Conservation (phyloP, 2,113 vertebrate genomes). For the Odontesthes bonariensis region DNA sequence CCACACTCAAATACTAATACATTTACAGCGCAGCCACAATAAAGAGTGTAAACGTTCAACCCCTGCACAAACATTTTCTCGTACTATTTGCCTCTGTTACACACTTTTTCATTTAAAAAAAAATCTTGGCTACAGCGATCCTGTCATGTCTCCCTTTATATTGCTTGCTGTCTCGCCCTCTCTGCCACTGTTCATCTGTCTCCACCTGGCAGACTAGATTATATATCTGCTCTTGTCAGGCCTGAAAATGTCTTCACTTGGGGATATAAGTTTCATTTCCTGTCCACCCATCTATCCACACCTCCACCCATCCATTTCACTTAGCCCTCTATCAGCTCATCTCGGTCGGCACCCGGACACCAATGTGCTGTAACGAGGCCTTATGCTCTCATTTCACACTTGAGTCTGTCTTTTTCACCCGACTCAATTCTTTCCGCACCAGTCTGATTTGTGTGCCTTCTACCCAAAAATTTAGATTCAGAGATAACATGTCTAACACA, state of each 20-base stretch:
- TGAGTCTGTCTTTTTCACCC: conserved; percentile 7
- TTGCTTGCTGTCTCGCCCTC: conserved; percentile 34
- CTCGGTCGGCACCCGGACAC: conserved; percentile 16
- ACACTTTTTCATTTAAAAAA: conserved; percentile 57
- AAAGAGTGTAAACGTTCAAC: background rate
- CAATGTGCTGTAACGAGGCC: conserved; percentile 2
- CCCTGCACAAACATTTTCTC: conserved; percentile 9
- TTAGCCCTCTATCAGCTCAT: conserved; percentile 32
- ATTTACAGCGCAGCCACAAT: background rate
- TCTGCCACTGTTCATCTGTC: conserved; percentile 50
- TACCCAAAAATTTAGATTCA: background rate
- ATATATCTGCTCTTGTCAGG: conserved; percentile 63
- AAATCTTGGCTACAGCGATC: conserved; percentile 32
- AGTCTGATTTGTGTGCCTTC: background rate
- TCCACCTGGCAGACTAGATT: conserved; percentile 50
- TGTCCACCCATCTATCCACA: conserved; percentile 46
- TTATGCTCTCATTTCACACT: conserved; percentile 48
- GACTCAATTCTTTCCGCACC: background rate
- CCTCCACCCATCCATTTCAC: conserved; percentile 31
- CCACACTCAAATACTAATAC: background rate
- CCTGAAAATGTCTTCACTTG: conserved; percentile 59
- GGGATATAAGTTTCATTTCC: conserved; percentile 65
- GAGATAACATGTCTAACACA: background rate
- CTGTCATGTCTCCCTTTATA: conserved; percentile 44
- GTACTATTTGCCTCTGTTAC: background rate